These are phyloP conservation scores for Idaea dimidiata DNA, from an alignment of 2,888 invertebrate species.

Conservation along the genomic window DNA sequence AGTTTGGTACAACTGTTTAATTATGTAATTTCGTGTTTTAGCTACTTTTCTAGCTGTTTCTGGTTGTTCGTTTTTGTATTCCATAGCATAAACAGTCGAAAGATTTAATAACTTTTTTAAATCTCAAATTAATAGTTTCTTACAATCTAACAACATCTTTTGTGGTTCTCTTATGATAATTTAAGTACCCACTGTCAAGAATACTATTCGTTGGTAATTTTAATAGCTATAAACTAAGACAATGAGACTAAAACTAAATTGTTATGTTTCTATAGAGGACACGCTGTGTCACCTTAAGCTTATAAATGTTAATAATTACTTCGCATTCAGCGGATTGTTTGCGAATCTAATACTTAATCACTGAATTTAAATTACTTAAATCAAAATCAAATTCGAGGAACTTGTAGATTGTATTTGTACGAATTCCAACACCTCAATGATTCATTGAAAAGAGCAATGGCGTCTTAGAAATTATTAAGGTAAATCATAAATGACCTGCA, in stretches of 20 bases:
- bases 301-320: conserved; percentile 46
- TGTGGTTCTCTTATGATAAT: conserved; percentile 12
- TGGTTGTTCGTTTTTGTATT: conserved; percentile 12
- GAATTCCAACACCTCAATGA: background rate
- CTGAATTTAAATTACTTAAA: conserved; percentile 7
- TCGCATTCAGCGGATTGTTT: conserved; percentile 41
- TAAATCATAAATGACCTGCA: background rate
- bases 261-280: conserved; percentile 45
- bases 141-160: conserved; percentile 9
- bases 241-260: conserved; percentile 39
- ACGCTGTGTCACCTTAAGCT: conserved; percentile 44
- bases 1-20: conserved; percentile 8
- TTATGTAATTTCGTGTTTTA: background rate
- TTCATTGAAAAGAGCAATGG: background rate
- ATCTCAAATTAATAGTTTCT: conserved; percentile 18
- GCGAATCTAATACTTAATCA: conserved; percentile 31
- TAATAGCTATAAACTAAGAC: conserved; percentile 9
- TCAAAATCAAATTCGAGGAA: background rate
- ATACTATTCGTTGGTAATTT: conserved; percentile 17
- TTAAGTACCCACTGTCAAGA: conserved; percentile 30
- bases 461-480: background rate
- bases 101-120: conserved; percentile 18
- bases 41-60: conserved; percentile 12
- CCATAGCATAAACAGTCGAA: conserved; percentile 21
- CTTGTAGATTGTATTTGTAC: background rate